Evolutionary conservation across 2,797 vertebrate species (phyloP).

Genomic region (Enteromius fasciolatus): DNA sequence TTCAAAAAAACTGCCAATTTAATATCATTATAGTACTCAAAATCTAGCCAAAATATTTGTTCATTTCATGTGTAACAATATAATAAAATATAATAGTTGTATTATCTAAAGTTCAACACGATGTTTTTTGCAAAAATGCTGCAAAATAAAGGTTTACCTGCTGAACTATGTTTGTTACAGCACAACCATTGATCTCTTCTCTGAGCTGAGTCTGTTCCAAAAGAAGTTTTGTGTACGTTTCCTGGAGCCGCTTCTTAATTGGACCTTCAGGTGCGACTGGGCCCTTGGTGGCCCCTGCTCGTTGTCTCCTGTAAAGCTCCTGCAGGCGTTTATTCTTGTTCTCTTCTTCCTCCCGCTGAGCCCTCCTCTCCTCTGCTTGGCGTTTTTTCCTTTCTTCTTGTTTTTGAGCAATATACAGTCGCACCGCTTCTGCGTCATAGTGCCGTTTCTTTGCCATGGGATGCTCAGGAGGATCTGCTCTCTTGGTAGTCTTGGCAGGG

Average conservation of each 20-base stretch:
- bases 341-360: conserved; percentile 87
- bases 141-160: conserved; percentile 59
- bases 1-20: neutral
- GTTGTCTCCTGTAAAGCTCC: conserved; percentile 93
- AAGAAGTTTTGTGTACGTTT: conserved; percentile 89
- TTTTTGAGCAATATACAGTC: conserved; percentile 90
- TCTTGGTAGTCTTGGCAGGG: conserved; percentile 77
- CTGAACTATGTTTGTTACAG: conserved; percentile 31
- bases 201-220: conserved; percentile 78
- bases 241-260: conserved; percentile 80
- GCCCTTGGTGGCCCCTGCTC: conserved; percentile 75
- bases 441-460: conserved; percentile 85
- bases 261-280: conserved; percentile 70
- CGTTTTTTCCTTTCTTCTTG: conserved; percentile 90
- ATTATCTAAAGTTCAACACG: neutral
- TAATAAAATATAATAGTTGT: neutral
- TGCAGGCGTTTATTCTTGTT: conserved; percentile 90
- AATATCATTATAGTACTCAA: neutral
- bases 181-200: conserved; percentile 64
- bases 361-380: conserved; percentile 87
- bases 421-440: conserved; percentile 90
- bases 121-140: neutral
- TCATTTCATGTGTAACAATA: neutral
- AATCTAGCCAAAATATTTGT: neutral
- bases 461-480: conserved; percentile 70